Conservation (phyloP, 2,113 vertebrate genomes). For the Eira barbara region DNA sequence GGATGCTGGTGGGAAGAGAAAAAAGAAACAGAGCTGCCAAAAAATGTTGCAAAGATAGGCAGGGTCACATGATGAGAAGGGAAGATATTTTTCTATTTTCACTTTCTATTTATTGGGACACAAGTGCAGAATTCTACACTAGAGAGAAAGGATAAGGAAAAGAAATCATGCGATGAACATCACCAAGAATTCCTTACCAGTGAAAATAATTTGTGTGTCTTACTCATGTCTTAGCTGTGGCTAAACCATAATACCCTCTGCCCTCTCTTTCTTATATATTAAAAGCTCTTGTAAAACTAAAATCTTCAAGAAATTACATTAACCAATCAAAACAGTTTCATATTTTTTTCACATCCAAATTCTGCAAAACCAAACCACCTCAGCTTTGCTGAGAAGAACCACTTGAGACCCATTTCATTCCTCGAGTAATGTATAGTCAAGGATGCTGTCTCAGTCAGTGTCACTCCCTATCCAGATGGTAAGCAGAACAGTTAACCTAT, state of each 20-base stretch:
- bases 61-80: not conserved
- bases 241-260: not conserved
- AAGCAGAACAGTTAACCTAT: not conserved
- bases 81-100: not conserved
- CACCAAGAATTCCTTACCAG: not conserved
- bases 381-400: not conserved
- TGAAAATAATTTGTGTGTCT: not conserved
- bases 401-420: not conserved
- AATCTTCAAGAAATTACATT: not conserved
- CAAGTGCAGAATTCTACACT: not conserved
- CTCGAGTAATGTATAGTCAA: not conserved
- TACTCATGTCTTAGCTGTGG: not conserved
- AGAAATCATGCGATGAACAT: accelerated
- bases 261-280: not conserved
- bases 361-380: not conserved
- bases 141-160: not conserved
- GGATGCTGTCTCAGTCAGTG: not conserved
- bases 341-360: not conserved
- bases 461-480: not conserved
- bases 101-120: not conserved
- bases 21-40: not conserved
- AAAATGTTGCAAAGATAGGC: not conserved
- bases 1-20: not conserved
- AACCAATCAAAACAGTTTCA: not conserved
- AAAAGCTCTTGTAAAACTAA: not conserved